Percentiles rank a stretch among this genome's conserved stretches.
phyloP scores from a whole-genome alignment of 2,888 invertebrate genomes.

The Sinopyrophorus schimmeli region DNA sequence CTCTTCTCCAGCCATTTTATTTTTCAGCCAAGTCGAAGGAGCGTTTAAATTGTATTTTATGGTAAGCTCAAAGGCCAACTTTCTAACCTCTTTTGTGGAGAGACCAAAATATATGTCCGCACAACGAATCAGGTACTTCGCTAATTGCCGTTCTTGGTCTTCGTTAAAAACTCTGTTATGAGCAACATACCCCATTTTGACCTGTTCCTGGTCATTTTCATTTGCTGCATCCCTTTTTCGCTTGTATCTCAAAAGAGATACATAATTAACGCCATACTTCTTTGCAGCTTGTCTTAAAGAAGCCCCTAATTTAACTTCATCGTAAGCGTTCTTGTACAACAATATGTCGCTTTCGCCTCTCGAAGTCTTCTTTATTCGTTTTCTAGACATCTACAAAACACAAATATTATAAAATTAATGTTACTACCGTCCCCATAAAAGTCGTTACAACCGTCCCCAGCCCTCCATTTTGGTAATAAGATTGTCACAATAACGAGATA shows the following conservation, averaged over 20 bases:
- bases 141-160: conserved; percentile 8
- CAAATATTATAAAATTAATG: too few species aligned
- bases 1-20: conserved; percentile 10
- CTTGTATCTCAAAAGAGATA: conserved; percentile 8
- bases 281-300: too few species aligned
- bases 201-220: not conserved
- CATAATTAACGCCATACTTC: too few species aligned
- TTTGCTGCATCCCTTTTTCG: not conserved
- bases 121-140: not conserved
- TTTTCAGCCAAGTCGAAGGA: conserved; percentile 5
- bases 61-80: conserved; percentile 7
- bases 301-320: too few species aligned
- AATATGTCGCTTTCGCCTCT: too few species aligned
- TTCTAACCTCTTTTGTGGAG: not conserved
- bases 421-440: too few species aligned
- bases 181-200: conserved; percentile 5
- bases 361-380: too few species aligned
- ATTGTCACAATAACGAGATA: too few species aligned
- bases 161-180: conserved; percentile 10
- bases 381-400: too few species aligned
- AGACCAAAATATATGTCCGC: conserved; percentile 13
- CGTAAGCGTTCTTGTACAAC: too few species aligned
- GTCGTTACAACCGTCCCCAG: too few species aligned
- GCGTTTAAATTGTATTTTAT: not conserved
- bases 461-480: too few species aligned